Percentiles rank a stretch among this genome's conserved stretches.
phyloP scores from a whole-genome alignment of 1,140 invertebrate species.

The Polypedilum pembai region DNA sequence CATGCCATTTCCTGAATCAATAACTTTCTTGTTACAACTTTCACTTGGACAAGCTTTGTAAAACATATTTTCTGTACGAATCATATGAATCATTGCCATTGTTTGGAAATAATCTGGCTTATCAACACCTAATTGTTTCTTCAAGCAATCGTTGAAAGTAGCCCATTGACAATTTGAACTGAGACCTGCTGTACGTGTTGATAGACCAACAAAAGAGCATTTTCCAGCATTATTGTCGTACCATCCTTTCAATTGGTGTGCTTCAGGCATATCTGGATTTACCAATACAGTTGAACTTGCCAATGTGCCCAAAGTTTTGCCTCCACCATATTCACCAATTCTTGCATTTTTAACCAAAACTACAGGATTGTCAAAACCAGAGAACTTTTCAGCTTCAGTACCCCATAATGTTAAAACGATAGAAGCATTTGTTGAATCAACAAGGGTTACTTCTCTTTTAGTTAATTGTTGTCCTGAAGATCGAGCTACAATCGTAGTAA shows the following conservation, averaged over 20 bases:
- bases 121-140: conserved; percentile 57
- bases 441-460: conserved; percentile 81
- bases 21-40: conserved; percentile 87
- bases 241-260: conserved; percentile 82
- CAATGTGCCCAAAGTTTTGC: conserved; percentile 48
- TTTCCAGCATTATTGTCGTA: conserved; percentile 68
- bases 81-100: conserved; percentile 60
- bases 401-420: conserved; percentile 75
- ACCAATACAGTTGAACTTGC: conserved; percentile 57
- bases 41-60: conserved; percentile 84
- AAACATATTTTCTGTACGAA: conserved; percentile 58
- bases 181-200: conserved; percentile 38
- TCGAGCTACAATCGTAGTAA: conserved; percentile 62
- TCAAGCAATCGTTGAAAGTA: conserved; percentile 63
- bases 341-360: conserved; percentile 72
- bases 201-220: conserved; percentile 31
- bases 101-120: conserved; percentile 71
- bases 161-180: conserved; percentile 52
- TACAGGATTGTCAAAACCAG: conserved; percentile 65
- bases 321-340: conserved; percentile 67
- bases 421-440: conserved; percentile 74
- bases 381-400: conserved; percentile 74
- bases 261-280: conserved; percentile 84
- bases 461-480: conserved; percentile 73
- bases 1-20: conserved; percentile 78